Evolutionary conservation across 2,113 vertebrate genomes (phyloP), one percentile per base, ranked within the genome.

Genomic region (Apodemus sylvaticus): DNA sequence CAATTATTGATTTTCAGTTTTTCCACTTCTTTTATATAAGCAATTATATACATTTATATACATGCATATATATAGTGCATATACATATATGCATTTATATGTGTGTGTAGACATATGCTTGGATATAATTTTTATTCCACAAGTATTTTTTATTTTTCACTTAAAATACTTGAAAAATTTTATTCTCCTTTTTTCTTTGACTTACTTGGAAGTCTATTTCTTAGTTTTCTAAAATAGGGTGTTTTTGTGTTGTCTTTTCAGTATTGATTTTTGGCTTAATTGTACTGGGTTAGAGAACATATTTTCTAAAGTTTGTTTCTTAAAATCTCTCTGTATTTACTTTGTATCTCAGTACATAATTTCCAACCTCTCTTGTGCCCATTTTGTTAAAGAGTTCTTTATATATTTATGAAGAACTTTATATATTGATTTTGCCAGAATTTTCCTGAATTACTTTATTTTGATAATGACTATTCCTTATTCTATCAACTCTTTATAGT

Each of bases 1-100:
- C 13, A 86, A 36, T 86, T 31, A 58, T 77, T 91, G 90, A 77
- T 91, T 93, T 96, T 66, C 26, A 94, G 53, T 76, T 53, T 81
- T 94, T 86, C 53, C n/a, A n/a, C 20, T 91, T 93, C 95, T 95
- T 39, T 45, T 89, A 64, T 94, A 66, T 89, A 73, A 91, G 11
- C 34, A 93, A 86, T 78, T 93, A 86, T 31, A 89, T 62, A 93
- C 78, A 48, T 74, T 8, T 19, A 64, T 64, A 5, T 20, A 17
- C 19, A 36, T 16, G 11, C 29, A 31, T 4, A 19, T 68, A 68
- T 9, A 71, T 17, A n/a, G 42, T 89, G 76, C 39, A 86, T 74
- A 34, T 55, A 20, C 11, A 79, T 31, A 53, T 3, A 13, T 7
- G 10, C 6, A 53, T 4, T 10, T 9, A 20, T 31, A 31, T 76